A percentile compares a stretch with the other conserved stretches of the same genome.
Evolutionary conservation across 2,888 invertebrate genomes (phyloP).

Genomic region (Sialis lutaria): DNA sequence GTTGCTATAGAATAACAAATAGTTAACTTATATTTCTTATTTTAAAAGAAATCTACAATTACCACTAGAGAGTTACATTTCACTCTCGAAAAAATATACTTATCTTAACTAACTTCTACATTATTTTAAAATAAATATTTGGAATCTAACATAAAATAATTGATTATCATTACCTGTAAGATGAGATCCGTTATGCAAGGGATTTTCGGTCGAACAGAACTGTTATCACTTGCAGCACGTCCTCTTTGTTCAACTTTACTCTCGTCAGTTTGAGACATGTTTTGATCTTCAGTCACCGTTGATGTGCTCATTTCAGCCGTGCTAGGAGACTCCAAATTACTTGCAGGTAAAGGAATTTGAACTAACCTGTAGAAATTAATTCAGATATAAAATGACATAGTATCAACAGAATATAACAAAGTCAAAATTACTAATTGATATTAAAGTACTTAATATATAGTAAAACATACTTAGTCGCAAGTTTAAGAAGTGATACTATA

Average conservation of each 20-base stretch:
- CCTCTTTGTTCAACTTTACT: slow-evolving; percentile 51
- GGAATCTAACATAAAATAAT: background rate
- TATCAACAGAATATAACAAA: background rate
- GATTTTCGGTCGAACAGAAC: slow-evolving; percentile 14
- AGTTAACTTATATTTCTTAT: too few relatives aligned
- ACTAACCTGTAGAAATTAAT: background rate
- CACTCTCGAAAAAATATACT: too few relatives aligned
- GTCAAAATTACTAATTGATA: background rate
- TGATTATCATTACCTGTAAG: slow-evolving; percentile 15
- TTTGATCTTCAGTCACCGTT: slow-evolving; percentile 9
- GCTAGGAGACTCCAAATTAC: background rate
- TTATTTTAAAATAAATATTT: too few relatives aligned
- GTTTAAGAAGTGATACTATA: slow-evolving; percentile 50
- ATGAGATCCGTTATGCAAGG: slow-evolving; percentile 64
- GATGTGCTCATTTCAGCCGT: background rate
- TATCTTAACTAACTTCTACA: too few relatives aligned
- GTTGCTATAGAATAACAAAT: slow-evolving; percentile 39
- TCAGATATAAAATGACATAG: background rate
- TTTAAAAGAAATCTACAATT: too few relatives aligned
- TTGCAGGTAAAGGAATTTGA: background rate
- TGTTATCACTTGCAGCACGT: background rate
- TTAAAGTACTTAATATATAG: background rate
- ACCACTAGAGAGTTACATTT: too few relatives aligned
- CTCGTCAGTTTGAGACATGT: slow-evolving; percentile 61
- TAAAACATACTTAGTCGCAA: slow-evolving; percentile 29